A percentile compares a stretch with the other conserved stretches of the same genome.
These are phyloP conservation scores for Rynchops niger DNA, from an alignment of 2,113 vertebrate genomes.

Conservation along the genomic window DNA sequence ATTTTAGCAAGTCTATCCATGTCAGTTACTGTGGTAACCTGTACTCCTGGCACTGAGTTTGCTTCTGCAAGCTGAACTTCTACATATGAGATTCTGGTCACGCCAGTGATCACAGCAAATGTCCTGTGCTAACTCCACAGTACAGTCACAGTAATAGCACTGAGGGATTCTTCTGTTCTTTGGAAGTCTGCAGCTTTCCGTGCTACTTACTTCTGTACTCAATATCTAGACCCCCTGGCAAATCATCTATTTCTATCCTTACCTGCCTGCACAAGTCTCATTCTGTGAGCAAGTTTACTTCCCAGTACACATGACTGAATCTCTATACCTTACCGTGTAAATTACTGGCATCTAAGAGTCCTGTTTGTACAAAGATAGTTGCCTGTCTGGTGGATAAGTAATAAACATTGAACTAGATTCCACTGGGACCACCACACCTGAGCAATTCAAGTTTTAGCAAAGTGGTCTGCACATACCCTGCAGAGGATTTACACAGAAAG, in stretches of 20 bases:
- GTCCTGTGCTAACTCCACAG: not conserved
- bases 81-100: conserved; percentile 4
- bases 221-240: not conserved
- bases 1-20: not conserved
- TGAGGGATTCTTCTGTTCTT: not conserved
- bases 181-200: not conserved
- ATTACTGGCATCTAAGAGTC: not conserved
- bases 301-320: not conserved
- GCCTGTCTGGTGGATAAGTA: not conserved
- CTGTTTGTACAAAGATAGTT: not conserved
- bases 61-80: not conserved
- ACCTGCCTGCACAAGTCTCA: not conserved
- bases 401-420: not conserved
- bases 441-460: not conserved
- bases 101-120: not conserved
- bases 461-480: not conserved
- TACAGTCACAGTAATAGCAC: not conserved
- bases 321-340: not conserved
- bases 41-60: not conserved
- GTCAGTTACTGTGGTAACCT: conserved; percentile 43
- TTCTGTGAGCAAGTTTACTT: not conserved
- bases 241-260: not conserved
- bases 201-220: not conserved
- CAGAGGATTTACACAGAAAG: not conserved
- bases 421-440: not conserved